Conservation (phyloP, 2,113 vertebrate species). For the Tachysurus fulvidraco region DNA sequence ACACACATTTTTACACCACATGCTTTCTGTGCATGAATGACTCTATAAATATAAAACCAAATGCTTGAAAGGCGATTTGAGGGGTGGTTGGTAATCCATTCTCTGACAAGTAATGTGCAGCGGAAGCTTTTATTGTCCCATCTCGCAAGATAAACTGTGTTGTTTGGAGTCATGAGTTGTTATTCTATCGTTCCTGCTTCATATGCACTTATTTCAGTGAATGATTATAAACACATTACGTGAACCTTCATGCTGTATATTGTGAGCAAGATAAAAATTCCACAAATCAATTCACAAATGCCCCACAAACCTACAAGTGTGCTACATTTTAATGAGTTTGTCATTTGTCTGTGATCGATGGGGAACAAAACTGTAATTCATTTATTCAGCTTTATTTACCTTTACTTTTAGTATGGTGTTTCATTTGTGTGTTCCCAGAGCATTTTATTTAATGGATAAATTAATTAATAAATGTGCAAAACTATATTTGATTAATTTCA, state of each 20-base stretch:
- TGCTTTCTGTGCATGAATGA: background rate
- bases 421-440: background rate
- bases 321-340: background rate
- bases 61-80: background rate
- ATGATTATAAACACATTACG: background rate
- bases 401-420: background rate
- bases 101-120: background rate
- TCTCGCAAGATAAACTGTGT: background rate
- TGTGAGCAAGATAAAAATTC: background rate
- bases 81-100: background rate
- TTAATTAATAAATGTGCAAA: background rate
- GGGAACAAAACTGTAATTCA: background rate
- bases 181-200: background rate
- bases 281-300: background rate
- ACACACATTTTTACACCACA: background rate
- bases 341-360: background rate
- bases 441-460: background rate
- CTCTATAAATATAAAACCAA: constrained; percentile 7
- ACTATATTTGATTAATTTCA: background rate
- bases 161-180: constrained; percentile 11
- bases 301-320: background rate
- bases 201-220: background rate
- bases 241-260: background rate
- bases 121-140: background rate
- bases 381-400: background rate